Evolutionary conservation across 2,113 vertebrate genomes (phyloP).

Genomic region (Pedionomus torquatus): DNA sequence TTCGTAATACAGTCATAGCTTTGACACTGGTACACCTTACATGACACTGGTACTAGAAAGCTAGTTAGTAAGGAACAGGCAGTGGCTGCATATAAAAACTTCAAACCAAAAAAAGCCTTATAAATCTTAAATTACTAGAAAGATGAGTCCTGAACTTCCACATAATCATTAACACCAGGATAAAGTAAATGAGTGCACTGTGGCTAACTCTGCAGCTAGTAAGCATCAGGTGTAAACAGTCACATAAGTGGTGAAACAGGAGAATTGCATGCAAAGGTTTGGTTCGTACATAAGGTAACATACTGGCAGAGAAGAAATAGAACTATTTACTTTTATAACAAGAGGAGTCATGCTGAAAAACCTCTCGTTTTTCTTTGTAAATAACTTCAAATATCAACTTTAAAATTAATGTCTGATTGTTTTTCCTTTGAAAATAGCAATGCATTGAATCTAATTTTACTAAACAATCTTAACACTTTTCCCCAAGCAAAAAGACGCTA

Average conservation of each 20-base stretch:
- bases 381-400: background rate
- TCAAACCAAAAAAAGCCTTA: background rate
- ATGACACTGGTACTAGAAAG: background rate
- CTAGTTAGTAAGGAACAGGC: background rate
- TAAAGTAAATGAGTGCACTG: background rate
- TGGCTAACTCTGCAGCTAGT: background rate
- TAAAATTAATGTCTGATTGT: background rate
- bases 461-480: background rate
- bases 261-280: background rate
- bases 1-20: background rate
- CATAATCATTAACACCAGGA: background rate
- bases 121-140: background rate
- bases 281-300: background rate
- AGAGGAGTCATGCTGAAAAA: background rate
- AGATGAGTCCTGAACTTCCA: background rate
- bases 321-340: background rate
- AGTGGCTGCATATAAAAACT: background rate
- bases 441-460: background rate
- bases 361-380: background rate
- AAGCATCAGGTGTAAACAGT: background rate
- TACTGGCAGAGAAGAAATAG: background rate
- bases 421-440: background rate
- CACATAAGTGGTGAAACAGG: background rate
- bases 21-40: background rate
- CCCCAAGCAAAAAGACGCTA: background rate